These are phyloP conservation scores for Drosophila lini DNA, from an alignment of 1,140 invertebrate genomes.

Conservation along the genomic window DNA sequence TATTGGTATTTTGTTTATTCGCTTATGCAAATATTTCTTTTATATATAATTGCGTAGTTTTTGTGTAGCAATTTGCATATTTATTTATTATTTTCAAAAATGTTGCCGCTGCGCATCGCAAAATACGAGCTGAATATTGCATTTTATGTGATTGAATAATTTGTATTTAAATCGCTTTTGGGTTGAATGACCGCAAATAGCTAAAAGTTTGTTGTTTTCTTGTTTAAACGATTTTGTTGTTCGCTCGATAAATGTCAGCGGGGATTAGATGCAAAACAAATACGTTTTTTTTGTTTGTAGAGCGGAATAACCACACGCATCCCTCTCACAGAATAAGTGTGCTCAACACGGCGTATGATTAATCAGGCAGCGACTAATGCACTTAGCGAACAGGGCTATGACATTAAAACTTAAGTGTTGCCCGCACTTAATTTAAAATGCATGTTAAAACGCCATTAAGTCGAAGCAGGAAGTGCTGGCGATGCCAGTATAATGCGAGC, in stretches of 20 bases:
- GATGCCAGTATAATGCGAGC: constrained; percentile 33
- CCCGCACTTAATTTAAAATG: constrained; percentile 76
- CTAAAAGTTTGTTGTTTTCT: constrained; percentile 9
- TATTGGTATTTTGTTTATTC: constrained; percentile 12
- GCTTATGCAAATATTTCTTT: constrained; percentile 18
- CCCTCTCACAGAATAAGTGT: background rate
- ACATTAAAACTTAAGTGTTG: constrained; percentile 70
- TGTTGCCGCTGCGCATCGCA: constrained; percentile 6
- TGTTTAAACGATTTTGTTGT: constrained; percentile 19
- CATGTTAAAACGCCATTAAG: constrained; percentile 75
- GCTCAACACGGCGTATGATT: constrained; percentile 57
- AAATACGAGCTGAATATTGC: constrained; percentile 30
- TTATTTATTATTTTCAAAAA: constrained; percentile 38
- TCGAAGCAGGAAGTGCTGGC: constrained; percentile 62
- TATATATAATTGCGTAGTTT: constrained; percentile 6
- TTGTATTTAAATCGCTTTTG: constrained; percentile 25
- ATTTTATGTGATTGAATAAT: constrained; percentile 35
- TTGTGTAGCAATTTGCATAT: constrained; percentile 20
- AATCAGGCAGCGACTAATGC: constrained; percentile 66
- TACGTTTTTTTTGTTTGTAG: constrained; percentile 16
- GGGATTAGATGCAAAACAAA: constrained; percentile 45
- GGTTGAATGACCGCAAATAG: constrained; percentile 40
- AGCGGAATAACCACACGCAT: constrained; percentile 5
- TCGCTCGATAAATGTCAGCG: constrained; percentile 34
- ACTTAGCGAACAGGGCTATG: constrained; percentile 60